Conservation (phyloP, 2,888 invertebrate genomes). For the Erannis defoliaria region DNA sequence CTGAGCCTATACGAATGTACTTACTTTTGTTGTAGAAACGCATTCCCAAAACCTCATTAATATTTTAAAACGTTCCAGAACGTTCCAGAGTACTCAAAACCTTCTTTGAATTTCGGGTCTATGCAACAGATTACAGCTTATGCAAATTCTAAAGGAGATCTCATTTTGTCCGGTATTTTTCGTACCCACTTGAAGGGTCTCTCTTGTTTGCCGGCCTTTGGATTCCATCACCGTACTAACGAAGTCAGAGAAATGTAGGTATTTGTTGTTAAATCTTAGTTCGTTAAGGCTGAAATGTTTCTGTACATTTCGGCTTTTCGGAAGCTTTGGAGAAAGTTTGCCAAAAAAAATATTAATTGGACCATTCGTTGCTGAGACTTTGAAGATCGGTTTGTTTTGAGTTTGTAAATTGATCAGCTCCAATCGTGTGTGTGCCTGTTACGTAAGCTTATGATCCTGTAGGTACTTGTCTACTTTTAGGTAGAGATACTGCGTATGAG, state of each 20-base stretch:
- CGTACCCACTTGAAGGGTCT: constrained; percentile 54
- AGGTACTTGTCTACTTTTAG: neutral
- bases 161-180: constrained; percentile 53
- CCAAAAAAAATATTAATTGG: constrained; percentile 23
- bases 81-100: constrained; percentile 32
- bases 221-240: constrained; percentile 50
- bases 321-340: constrained; percentile 12
- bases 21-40: neutral
- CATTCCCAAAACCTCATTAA: constrained; percentile 7
- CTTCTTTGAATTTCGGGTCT: constrained; percentile 29
- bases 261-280: constrained; percentile 54
- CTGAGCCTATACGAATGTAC: no score
- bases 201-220: constrained; percentile 55
- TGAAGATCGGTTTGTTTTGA: constrained; percentile 1
- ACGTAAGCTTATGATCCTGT: neutral
- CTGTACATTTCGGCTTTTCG: constrained; percentile 18
- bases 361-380: constrained; percentile 1
- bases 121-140: constrained; percentile 51
- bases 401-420: neutral
- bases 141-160: constrained; percentile 54
- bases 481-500: no score
- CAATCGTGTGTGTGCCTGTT: neutral
- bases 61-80: constrained; percentile 3
- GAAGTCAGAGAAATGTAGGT: constrained; percentile 42
- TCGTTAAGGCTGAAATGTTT: constrained; percentile 45